Evolutionary conservation across 2,888 invertebrate species (phyloP), one percentile per base, ranked within the genome.

Genomic region (Pteria penguin): DNA sequence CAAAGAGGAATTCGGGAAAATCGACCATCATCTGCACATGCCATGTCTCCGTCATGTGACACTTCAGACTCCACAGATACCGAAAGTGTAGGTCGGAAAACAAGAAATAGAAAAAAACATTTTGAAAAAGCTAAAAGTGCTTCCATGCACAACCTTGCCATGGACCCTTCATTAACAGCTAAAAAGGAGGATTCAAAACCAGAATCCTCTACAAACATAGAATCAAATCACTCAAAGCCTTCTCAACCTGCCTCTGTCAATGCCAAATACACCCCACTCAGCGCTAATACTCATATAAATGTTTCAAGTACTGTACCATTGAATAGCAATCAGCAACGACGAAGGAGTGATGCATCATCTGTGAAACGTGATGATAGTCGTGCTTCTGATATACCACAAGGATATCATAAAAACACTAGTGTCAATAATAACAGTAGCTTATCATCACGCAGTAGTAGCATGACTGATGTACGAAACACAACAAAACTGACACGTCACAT

Each of bases 51-150:
- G 33, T 68, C 70, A 29, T 26, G 60, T 32, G 85, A 87, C 33
- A 86, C 87, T 2, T 88, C 88, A n/a, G 89, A 89, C 72, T 88
- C 87, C 2, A 86, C 88, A 5, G 90, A 90, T 76, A 85, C 82
- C 29, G 90, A 90, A 76, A 77, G 77, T 32, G 79, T 80, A 33
- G 84, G 82, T 54, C 82, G 84, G 58, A 81, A 82, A 57, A 71
- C 86, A 60, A 78, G 83, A 22, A 82, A 83, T 58, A 82, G 83
- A 65, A 86, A 84, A 60, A 86, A 85, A 61, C 83, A 84, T 72
- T 78, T 87, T 27, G 88, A 90, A 66, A 82, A 83, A 74, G 76
- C 79, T n/a, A 89, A 88, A 74, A 90, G 85, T 78, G 83, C 80
- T n/a, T 89, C 89, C 2, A 74, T 85, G 71, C 83, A 83, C 76